phyloP scores from a whole-genome alignment of 2,113 vertebrate genomes.

The Labrus mixtus region DNA sequence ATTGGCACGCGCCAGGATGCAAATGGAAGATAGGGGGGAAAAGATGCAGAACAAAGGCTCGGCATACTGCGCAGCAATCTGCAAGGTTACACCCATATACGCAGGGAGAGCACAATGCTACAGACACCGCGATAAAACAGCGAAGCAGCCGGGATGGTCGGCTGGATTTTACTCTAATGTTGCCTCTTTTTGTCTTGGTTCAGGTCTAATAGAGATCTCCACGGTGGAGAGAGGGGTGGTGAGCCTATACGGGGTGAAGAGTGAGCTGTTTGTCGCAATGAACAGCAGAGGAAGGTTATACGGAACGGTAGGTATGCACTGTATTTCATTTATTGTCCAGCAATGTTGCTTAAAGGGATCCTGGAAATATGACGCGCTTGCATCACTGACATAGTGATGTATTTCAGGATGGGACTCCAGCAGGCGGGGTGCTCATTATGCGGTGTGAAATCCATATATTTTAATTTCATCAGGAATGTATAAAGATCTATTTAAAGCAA shows the following conservation, averaged over 20 bases:
- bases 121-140: slow-evolving; percentile 5
- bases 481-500: slow-evolving; percentile 65
- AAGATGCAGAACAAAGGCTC: slow-evolving; percentile 78
- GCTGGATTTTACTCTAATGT: slow-evolving; percentile 21
- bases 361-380: slow-evolving; percentile 32
- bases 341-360: slow-evolving; percentile 34
- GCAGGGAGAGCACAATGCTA: slow-evolving; percentile 28
- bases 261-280: slow-evolving; percentile 93
- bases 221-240: slow-evolving; percentile 95
- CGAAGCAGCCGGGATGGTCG: slow-evolving; percentile 4
- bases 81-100: slow-evolving; percentile 73
- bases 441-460: slow-evolving; percentile 39
- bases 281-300: slow-evolving; percentile 93
- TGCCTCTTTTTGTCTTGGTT: slow-evolving; percentile 52
- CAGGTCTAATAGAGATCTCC: slow-evolving; percentile 96
- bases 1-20: slow-evolving; percentile 48
- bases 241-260: slow-evolving; percentile 92
- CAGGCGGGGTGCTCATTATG: background rate
- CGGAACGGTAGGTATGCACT: slow-evolving; percentile 90
- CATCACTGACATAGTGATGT: slow-evolving; percentile 19
- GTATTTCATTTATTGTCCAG: slow-evolving; percentile 56
- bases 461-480: slow-evolving; percentile 53
- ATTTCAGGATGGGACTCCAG: slow-evolving; percentile 24
- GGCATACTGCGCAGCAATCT: slow-evolving; percentile 66
- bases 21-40: slow-evolving; percentile 49